phyloP scores from a whole-genome alignment of 2,113 vertebrate genomes.

The Scomber scombrus region DNA sequence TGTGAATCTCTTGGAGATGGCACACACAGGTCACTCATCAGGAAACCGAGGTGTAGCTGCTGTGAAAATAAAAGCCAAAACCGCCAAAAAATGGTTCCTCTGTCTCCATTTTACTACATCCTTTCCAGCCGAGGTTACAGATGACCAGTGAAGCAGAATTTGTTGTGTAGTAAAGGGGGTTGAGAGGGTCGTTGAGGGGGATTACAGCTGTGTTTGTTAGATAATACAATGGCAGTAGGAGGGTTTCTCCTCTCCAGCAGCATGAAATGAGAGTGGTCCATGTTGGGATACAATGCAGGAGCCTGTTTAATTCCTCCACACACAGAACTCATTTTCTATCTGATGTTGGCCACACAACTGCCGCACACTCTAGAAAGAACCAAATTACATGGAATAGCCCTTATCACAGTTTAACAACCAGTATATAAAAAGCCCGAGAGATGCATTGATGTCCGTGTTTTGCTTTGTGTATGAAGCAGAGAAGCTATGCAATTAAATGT shows the following conservation, averaged over 20 bases:
- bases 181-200: constrained; percentile 29
- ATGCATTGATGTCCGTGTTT: constrained; percentile 15
- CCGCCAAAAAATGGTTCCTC: constrained; percentile 22
- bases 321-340: constrained; percentile 42
- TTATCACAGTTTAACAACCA: constrained; percentile 28
- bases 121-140: constrained; percentile 46
- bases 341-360: constrained; percentile 38
- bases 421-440: constrained; percentile 18
- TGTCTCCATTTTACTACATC: constrained; percentile 10
- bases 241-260: constrained; percentile 44
- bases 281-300: constrained; percentile 32
- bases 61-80: constrained; percentile 35
- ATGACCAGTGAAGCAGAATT: constrained; percentile 57
- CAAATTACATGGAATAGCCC: constrained; percentile 45
- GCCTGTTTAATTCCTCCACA: constrained; percentile 54
- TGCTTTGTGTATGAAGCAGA: not conserved
- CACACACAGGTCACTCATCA: constrained; percentile 37
- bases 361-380: constrained; percentile 10
- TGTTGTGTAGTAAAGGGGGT: constrained; percentile 36
- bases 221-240: constrained; percentile 63
- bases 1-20: constrained; percentile 1
- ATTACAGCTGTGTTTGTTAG: constrained; percentile 70
- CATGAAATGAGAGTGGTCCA: constrained; percentile 62
- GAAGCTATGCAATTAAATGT: constrained; percentile 19
- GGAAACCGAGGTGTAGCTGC: not conserved